These are phyloP conservation scores for Pseudococcus jackbeardsleyi DNA, from an alignment of 2,888 invertebrate species.

Conservation along the genomic window DNA sequence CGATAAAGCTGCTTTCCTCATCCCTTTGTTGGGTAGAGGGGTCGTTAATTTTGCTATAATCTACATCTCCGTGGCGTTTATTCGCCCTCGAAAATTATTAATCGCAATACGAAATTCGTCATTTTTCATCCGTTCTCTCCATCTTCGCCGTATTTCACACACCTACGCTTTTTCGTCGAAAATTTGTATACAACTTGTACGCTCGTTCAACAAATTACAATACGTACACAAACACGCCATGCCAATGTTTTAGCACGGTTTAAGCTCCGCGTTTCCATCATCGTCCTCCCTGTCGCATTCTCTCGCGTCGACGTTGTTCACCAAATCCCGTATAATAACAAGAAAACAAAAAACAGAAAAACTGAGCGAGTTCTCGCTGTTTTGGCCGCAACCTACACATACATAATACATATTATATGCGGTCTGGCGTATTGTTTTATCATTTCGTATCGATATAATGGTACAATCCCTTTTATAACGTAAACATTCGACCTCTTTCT, in stretches of 20 bases:
- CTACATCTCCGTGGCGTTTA: not conserved
- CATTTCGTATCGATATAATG: not conserved
- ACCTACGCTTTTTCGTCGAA: not conserved
- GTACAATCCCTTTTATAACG: not conserved
- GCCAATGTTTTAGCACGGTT: not conserved
- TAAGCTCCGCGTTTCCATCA: not conserved
- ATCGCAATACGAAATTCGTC: not conserved
- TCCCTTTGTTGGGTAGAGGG: not conserved
- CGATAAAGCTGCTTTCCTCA: no score
- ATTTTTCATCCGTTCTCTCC: not conserved
- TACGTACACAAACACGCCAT: not conserved
- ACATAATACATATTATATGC: not conserved
- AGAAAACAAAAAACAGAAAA: not conserved
- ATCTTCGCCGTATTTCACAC: not conserved
- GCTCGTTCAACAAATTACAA: not conserved
- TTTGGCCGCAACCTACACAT: not conserved
- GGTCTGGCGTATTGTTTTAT: not conserved
- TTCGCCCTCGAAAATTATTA: not conserved
- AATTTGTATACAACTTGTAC: not conserved
- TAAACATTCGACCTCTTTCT: not conserved
- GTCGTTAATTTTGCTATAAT: not conserved
- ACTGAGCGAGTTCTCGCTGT: not conserved
- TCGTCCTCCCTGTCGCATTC: not conserved
- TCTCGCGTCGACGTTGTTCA: not conserved
- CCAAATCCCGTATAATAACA: not conserved